These are phyloP conservation scores for Chloroclystis v-ata DNA, from an alignment of 2,888 invertebrate species.

Conservation along the genomic window DNA sequence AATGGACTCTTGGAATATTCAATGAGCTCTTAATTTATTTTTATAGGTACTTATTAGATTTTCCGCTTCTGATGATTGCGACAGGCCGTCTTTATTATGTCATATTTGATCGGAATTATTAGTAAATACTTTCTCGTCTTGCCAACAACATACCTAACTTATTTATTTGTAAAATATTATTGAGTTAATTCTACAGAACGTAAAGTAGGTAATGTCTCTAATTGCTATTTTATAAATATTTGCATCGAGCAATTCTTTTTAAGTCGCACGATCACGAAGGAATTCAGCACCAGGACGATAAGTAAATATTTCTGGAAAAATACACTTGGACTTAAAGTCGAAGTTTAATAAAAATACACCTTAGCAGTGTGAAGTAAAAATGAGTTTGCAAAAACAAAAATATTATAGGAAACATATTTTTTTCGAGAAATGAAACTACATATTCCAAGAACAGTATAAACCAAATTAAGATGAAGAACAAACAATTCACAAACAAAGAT, in stretches of 20 bases:
- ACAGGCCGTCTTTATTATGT: slow-evolving; percentile 8
- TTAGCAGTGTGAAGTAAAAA: slow-evolving; percentile 1
- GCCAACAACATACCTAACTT: background rate
- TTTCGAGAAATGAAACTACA: background rate
- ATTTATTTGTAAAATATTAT: too few relatives aligned
- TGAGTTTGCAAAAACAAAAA: slow-evolving; percentile 1
- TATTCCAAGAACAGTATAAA: slow-evolving; percentile 13
- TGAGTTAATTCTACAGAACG: too few relatives aligned
- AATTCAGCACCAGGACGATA: slow-evolving; percentile 12
- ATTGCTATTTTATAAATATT: too few relatives aligned
- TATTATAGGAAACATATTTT: background rate
- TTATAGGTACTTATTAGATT: slow-evolving; percentile 14
- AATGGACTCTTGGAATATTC: slow-evolving; percentile 16
- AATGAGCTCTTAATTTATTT: slow-evolving; percentile 12
- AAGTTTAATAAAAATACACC: slow-evolving; percentile 1
- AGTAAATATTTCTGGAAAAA: slow-evolving; percentile 13
- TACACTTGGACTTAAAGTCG: background rate
- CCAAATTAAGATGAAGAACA: slow-evolving; percentile 13
- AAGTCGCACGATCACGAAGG: slow-evolving; percentile 7
- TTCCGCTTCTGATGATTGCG: slow-evolving; percentile 12
- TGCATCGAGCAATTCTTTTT: slow-evolving; percentile 1
- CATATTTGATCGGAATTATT: background rate
- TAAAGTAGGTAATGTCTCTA: too few relatives aligned
- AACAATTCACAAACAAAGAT: slow-evolving; percentile 19
- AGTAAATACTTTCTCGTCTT: background rate